Conservation (phyloP, 1,140 invertebrate species). For the Trigoniulus corallinus region DNA sequence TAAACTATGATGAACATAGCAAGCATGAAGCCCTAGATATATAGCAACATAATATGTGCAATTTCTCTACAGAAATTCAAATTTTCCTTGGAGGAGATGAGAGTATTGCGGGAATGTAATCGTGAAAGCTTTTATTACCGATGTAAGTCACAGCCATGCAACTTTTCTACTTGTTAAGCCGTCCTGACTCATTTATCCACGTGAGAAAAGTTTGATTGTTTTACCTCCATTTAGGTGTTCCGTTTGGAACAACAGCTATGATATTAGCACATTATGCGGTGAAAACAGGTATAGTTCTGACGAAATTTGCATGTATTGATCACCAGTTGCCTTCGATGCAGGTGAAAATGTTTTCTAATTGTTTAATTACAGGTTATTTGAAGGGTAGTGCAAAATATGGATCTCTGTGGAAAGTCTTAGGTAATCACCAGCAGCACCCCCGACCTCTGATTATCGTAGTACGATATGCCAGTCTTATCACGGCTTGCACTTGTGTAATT, state of each 20-base stretch:
- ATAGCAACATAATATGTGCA: no score
- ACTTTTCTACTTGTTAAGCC: background rate
- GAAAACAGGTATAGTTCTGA: conserved; percentile 28
- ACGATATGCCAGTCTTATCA: conserved; percentile 13
- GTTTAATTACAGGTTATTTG: conserved; percentile 34
- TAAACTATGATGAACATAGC: no score
- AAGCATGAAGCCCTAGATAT: no score
- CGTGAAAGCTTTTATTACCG: conserved; percentile 49
- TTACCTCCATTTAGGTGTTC: conserved; percentile 27
- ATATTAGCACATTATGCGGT: conserved; percentile 40
- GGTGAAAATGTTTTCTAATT: no score
- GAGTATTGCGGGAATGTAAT: conserved; percentile 49
- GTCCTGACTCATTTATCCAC: no score
- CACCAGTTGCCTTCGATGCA: background rate
- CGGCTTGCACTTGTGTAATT: background rate
- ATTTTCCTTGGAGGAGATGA: conserved; percentile 36
- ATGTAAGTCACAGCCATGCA: conserved; percentile 21
- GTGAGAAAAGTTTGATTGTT: no score
- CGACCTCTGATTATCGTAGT: no score
- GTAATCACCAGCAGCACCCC: no score
- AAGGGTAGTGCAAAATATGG: conserved; percentile 40
- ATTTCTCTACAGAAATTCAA: no score
- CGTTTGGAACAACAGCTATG: conserved; percentile 39
- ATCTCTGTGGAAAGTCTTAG: conserved; percentile 41
- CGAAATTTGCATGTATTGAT: background rate